These are phyloP conservation scores for Myotis planiceps DNA, from an alignment of 2,797 vertebrate genomes.

Conservation along the genomic window DNA sequence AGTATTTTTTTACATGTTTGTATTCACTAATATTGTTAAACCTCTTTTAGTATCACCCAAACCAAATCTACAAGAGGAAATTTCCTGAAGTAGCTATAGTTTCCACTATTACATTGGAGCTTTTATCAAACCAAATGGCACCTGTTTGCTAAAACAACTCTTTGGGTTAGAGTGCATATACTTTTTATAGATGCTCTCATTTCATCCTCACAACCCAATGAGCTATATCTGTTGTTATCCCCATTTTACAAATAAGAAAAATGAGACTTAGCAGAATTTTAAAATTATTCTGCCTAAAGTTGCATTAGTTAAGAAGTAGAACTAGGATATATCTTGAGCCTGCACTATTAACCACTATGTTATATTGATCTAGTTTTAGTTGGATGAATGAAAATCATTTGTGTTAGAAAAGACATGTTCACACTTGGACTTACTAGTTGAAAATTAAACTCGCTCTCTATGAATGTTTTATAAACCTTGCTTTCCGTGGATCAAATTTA, in stretches of 20 bases:
- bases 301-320: neutral
- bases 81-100: constrained; percentile 10
- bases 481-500: constrained; percentile 37
- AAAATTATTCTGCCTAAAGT: constrained; percentile 4
- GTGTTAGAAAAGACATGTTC: neutral
- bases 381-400: constrained; percentile 40
- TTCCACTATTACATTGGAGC: neutral
- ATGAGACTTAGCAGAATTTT: constrained; percentile 25
- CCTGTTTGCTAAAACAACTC: neutral
- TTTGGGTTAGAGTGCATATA: neutral
- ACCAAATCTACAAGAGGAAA: constrained; percentile 43
- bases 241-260: constrained; percentile 18
- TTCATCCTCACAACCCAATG: neutral
- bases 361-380: constrained; percentile 28
- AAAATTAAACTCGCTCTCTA: constrained; percentile 11
- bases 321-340: neutral
- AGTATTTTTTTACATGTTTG: neutral
- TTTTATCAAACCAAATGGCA: neutral
- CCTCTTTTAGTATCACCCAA: neutral
- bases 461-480: constrained; percentile 31
- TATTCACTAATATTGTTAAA: constrained; percentile 42
- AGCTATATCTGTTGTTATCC: neutral
- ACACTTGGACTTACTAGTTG: constrained; percentile 6
- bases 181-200: neutral
- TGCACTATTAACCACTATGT: neutral